phyloP scores from a whole-genome alignment of 30 jellyfish, hydroid and myxozoan species.

The Turritopsis dohrnii region DNA sequence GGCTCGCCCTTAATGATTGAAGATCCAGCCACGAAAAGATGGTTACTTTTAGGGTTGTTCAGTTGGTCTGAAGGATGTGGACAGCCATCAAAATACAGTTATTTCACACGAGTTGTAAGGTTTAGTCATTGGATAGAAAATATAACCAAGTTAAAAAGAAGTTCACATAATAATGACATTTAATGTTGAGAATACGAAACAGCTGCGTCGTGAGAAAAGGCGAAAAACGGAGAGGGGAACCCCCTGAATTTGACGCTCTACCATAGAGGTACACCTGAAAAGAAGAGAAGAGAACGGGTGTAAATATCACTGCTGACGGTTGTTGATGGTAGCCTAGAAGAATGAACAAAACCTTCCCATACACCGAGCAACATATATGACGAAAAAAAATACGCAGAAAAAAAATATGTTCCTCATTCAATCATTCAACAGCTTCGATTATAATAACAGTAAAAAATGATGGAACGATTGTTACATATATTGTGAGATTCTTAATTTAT shows the following conservation, averaged over 20 bases:
- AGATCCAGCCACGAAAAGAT: slow-evolving; percentile 55
- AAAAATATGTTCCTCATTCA: neutral
- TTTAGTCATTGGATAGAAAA: slow-evolving; percentile 68
- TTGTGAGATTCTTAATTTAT: neutral
- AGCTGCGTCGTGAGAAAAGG: neutral
- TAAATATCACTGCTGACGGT: neutral
- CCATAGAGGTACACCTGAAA: neutral
- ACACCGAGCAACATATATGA: too few relatives aligned
- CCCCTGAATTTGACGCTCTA: neutral
- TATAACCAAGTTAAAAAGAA: slow-evolving; percentile 10
- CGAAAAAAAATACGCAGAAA: neutral
- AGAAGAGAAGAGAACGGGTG: neutral
- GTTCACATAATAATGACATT: neutral
- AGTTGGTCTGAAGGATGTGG: slow-evolving; percentile 96
- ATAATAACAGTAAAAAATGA: neutral
- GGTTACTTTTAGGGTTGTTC: slow-evolving; percentile 76
- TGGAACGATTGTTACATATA: neutral
- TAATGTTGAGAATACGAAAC: neutral
- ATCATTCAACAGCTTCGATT: neutral
- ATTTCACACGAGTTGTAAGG: slow-evolving; percentile 69
- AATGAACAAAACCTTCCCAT: too few relatives aligned
- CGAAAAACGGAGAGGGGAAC: neutral
- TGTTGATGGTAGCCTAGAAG: too few relatives aligned
- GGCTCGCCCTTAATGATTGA: slow-evolving; percentile 79
- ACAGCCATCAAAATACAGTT: slow-evolving; percentile 53